Evolutionary conservation across 2,888 invertebrate species (phyloP).

Genomic region (Notocelia uddmanniana): DNA sequence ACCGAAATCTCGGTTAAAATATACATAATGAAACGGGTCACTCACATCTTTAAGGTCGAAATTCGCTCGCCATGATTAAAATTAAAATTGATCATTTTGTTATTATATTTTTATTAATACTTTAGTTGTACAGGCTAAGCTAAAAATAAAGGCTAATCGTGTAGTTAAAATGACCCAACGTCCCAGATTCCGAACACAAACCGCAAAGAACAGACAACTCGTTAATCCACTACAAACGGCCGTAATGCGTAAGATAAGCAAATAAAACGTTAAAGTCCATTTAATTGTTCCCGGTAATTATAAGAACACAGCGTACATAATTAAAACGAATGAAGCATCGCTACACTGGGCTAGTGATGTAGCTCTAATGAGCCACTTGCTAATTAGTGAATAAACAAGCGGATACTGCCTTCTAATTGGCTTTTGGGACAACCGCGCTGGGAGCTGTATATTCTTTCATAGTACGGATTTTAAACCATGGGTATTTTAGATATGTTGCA

Average conservation of each 20-base stretch:
- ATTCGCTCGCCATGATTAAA: too few species aligned
- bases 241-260: conserved; percentile 54
- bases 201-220: conserved; percentile 14
- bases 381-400: conserved; percentile 84
- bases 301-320: conserved; percentile 79
- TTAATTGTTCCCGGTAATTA: conserved; percentile 79
- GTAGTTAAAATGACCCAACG: background rate
- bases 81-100: too few species aligned
- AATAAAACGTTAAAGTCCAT: conserved; percentile 69
- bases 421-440: conserved; percentile 74
- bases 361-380: conserved; percentile 82
- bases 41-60: too few species aligned
- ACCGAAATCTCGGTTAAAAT: too few species aligned
- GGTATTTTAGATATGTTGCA: conserved; percentile 20
- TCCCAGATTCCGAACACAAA: background rate
- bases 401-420: conserved; percentile 83
- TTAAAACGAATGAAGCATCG: conserved; percentile 83
- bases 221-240: conserved; percentile 37
- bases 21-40: too few species aligned
- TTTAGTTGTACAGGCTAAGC: too few species aligned
- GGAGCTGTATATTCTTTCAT: conserved; percentile 39
- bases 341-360: conserved; percentile 70
- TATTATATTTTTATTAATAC: too few species aligned
- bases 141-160: background rate
- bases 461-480: conserved; percentile 18